Base-by-base conservation (phyloP, 2,888 invertebrate genomes). In the Koerneria pararmatus region DNA sequence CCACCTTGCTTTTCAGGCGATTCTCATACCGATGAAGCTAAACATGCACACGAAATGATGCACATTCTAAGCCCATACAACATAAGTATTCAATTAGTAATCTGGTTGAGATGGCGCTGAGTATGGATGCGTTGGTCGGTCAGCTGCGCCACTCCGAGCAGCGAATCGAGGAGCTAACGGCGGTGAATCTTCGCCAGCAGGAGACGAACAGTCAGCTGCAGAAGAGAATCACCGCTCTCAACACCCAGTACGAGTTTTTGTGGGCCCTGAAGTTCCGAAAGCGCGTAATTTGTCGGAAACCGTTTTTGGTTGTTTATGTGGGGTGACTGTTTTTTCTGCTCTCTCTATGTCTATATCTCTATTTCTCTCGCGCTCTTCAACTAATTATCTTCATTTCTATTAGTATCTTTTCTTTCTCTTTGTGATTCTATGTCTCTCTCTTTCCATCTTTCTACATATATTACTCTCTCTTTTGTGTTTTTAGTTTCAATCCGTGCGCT, bases 61-160 rank as follows among this genome's bases (percentile, higher is more conserved):
- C n/a, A n/a, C n/a, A n/a, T n/a, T n/a, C n/a, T n/a, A n/a, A n/a
- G n/a, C n/a, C n/a, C n/a, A n/a, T n/a, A n/a, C n/a, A n/a, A n/a
- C n/a, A n/a, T n/a, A n/a, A n/a, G n/a, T n/a, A n/a, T n/a, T n/a
- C n/a, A n/a, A n/a, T n/a, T n/a, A n/a, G n/a, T n/a, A n/a, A n/a
- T n/a, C n/a, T n/a, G n/a, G n/a, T n/a, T n/a, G n/a, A 64, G 65
- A 48, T 29, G 2, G 48, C 48, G 5, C 65, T 68, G 61, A 67
- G 49, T 51, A 66, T 56, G 5, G 69, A 66, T 11, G 63, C 64
- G 19, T 61, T 67, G 48, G 58, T 37, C 58, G 76, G 73, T 15
- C 72, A 74, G 49, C 57, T 77, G 8, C 60, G 68, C 29, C 69
- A 75, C 53, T 66, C 69, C 32, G 77, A 75, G 27, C 75, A 74